Evolutionary conservation across 2,113 vertebrate species (phyloP).

Genomic region (Neogale vison): DNA sequence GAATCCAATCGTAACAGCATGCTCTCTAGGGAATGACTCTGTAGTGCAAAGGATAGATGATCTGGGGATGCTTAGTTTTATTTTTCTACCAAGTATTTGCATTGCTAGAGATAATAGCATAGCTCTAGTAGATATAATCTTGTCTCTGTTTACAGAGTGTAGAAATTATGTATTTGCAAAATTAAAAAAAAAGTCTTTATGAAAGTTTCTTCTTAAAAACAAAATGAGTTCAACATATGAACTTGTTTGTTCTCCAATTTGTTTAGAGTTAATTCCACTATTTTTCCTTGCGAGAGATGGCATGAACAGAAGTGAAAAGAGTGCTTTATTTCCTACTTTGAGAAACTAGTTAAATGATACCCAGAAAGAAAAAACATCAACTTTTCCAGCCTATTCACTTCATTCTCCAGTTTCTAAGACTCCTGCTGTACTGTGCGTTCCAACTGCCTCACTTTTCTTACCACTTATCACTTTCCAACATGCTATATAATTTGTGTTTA

Average conservation of each 20-base stretch:
- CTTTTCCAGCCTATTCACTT: background rate
- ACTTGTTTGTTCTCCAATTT: background rate
- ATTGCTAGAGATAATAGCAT: background rate
- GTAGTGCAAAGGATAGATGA: background rate
- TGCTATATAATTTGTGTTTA: background rate
- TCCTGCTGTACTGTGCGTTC: background rate
- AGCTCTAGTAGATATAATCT: background rate
- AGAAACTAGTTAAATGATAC: background rate
- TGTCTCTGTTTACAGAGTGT: background rate
- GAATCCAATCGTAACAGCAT: background rate
- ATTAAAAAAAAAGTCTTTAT: background rate
- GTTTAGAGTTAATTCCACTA: background rate
- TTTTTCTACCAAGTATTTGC: constrained; percentile 19
- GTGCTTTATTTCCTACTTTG: background rate
- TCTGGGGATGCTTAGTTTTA: background rate
- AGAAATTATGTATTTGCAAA: background rate
- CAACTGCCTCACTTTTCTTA: background rate
- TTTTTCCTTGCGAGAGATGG: background rate
- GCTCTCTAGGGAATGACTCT: background rate
- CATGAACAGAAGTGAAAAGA: background rate
- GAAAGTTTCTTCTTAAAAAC: background rate
- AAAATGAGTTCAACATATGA: background rate
- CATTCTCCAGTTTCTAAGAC: background rate
- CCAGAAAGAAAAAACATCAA: background rate
- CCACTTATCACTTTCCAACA: background rate